phyloP scores from a whole-genome alignment of 92 coral and sea anemone species.

The Anthopleura xanthogrammica region DNA sequence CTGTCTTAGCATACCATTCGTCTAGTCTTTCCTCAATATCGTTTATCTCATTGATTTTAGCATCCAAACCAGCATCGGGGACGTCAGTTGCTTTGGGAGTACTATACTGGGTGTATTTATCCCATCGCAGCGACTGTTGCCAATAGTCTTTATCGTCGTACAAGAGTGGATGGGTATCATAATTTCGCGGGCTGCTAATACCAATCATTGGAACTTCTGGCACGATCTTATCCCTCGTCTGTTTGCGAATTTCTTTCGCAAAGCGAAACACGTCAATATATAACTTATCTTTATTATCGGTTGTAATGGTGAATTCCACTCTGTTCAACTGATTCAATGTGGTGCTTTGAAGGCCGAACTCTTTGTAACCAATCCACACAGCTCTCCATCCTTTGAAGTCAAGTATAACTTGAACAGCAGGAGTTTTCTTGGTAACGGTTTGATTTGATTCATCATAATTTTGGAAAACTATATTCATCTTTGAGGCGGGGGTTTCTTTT shows the following conservation, averaged over 20 bases:
- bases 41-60: too few relatives aligned
- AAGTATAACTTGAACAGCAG: constrained; percentile 9
- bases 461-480: constrained; percentile 11
- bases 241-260: neutral
- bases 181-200: too few relatives aligned
- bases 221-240: constrained; percentile 26
- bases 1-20: constrained; percentile 47
- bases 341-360: neutral
- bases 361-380: constrained; percentile 13
- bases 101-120: neutral
- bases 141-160: constrained; percentile 10
- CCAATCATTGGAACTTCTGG: neutral
- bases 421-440: neutral
- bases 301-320: neutral
- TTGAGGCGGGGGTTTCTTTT: neutral
- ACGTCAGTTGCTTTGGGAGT: constrained; percentile 3
- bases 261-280: constrained; percentile 24
- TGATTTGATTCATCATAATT: neutral
- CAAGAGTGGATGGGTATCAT: neutral
- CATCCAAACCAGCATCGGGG: neutral
- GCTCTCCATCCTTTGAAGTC: constrained; percentile 8
- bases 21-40: constrained; percentile 44
- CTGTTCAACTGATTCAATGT: neutral
- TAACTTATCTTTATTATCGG: neutral
- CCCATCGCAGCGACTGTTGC: constrained; percentile 14